Evolutionary conservation across 2,797 vertebrate genomes (phyloP), one percentile per base, ranked within the genome.

Genomic region (Acrossocheilus wenchowensis): DNA sequence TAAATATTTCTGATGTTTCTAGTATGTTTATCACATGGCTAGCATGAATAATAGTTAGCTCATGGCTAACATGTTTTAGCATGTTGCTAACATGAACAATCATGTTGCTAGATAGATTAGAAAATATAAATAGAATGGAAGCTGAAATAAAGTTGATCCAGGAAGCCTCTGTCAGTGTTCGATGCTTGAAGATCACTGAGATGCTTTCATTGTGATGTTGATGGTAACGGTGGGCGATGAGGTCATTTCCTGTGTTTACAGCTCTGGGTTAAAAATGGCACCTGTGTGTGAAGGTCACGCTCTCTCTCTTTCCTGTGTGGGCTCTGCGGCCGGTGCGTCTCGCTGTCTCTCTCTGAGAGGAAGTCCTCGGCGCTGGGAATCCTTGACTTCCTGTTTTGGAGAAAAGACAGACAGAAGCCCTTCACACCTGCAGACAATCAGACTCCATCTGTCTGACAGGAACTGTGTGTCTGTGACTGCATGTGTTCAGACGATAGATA

Each of bases 201-300:
- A 21, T 4, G 17, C 50, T 77, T 52, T 54, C 50, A 36, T 54
- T 77, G 43, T 17, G 43, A 74, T 50, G 72, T 17, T 74, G 14
- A 74, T 69, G 72, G 10, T 72, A 43, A n/a, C 39, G 8, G 15
- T 50, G 45, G 8, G 15, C 15, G 15, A 73, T 82, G 83, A 82
- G 83, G 78, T 85, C 43, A 82, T 85, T 88, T 88, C 83, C 87
- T 88, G 83, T 78, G 79, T 88, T 88, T 85, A 85, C 83, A 52
- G 72, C 81, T 71, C 72, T 82, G 79, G 79, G 62, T 72, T 88
- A 88, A 85, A 85, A 85, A 82, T 66, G 79, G 79, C 64, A 72
- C 64, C 34, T 23, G 43, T 85, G 73, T 54, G 17, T 21, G 15
- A 34, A 77, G 48, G 48, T 54, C 74, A 77, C 9, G 10, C 50